Conservation (phyloP, 2,888 invertebrate genomes). For the Prosopocoilus inquinatus region DNA sequence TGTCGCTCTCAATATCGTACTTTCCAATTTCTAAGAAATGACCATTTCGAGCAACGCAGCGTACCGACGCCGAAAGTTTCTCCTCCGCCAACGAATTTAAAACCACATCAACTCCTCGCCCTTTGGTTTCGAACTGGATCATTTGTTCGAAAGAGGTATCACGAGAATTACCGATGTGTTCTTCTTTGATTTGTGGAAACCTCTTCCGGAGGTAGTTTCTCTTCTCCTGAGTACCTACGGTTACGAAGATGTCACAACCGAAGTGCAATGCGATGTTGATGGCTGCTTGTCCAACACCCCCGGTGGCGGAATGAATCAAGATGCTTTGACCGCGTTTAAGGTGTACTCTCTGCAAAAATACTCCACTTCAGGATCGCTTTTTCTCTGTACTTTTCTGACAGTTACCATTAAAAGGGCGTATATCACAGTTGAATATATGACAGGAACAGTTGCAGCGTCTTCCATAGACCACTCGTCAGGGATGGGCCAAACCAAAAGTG, state of each 20-base stretch:
- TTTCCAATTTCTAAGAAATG: conserved; percentile 85
- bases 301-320: conserved; percentile 60
- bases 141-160: conserved; percentile 85
- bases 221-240: conserved; percentile 84
- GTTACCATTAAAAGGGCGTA: conserved; percentile 54
- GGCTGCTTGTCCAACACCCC: conserved; percentile 74
- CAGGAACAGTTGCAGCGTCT: conserved; percentile 75
- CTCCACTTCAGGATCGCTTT: neutral
- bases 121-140: conserved; percentile 74
- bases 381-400: neutral
- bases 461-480: conserved; percentile 72
- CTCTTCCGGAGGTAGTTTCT: conserved; percentile 75
- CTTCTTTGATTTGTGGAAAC: conserved; percentile 68
- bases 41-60: conserved; percentile 60
- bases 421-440: conserved; percentile 61
- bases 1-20: conserved; percentile 71
- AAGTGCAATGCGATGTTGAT: conserved; percentile 64
- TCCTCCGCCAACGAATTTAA: conserved; percentile 89
- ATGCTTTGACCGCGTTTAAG: conserved; percentile 36
- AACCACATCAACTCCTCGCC: conserved; percentile 87
- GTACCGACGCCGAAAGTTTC: conserved; percentile 70
- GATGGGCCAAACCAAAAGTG: conserved; percentile 59
- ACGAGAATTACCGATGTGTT: conserved; percentile 82
- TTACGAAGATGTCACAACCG: conserved; percentile 76
- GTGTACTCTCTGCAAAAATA: conserved; percentile 32